Base-by-base conservation (phyloP, 2,113 vertebrate genomes). In the Dromaius novaehollandiae region DNA sequence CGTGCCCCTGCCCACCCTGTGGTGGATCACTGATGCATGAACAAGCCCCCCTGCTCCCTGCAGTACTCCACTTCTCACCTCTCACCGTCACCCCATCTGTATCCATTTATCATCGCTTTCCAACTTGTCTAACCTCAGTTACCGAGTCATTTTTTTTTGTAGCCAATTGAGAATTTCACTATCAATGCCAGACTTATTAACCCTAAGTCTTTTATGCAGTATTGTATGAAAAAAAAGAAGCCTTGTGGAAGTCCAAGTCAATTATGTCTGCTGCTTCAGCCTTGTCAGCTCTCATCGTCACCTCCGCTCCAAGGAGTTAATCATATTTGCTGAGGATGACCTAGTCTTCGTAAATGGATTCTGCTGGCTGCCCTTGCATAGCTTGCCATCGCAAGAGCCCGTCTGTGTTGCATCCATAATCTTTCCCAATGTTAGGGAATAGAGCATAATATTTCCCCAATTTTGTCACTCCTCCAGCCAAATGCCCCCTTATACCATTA, bases 271-370 rank as follows among this genome's bases (percentile, higher is more conserved):
- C 95, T 86, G 82, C 93, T 97, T 96, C 97, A 86, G 96, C 73
- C 96, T 95, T 97, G 96, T 97, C 96, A 96, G 90, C 86, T 97
- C 94, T 96, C 91, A 97, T 97, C 36, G 88, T 71, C 97, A 97
- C 95, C 95, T 97, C 82, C 91, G 83, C 95, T 97, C 95, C 96
- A 95, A 97, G 96, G 95, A 97, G 96, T 96, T 97, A 97, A 97
- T 97, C 97, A 97, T 97, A 96, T 97, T 97, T 96, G 85, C 91
- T 94, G 95, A 96, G 95, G 97, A 96, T 97, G 97, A 96, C 96
- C 97, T 96, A 71, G 89, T 97, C 95, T 85, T 94, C 6, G 8
- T 90, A 97, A 95, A 93, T 90, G 85, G 91, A 91, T 95, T 94
- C 89, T 92, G 69, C 91, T 96, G 94, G 87, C 91, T 84, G 88